These are phyloP conservation scores for Aphidius ervi DNA, from an alignment of 1,140 invertebrate genomes.

Conservation along the genomic window DNA sequence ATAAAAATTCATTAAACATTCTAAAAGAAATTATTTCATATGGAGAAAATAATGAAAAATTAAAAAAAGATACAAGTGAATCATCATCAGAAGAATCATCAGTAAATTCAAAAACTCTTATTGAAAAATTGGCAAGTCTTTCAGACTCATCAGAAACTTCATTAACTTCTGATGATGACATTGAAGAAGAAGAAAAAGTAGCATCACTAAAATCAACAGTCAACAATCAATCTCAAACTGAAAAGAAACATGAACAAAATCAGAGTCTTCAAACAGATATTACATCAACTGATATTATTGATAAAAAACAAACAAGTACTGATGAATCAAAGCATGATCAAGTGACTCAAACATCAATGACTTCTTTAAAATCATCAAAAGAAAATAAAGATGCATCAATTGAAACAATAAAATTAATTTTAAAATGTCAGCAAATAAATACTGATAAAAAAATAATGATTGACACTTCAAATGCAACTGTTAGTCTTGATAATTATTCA, in stretches of 20 bases:
- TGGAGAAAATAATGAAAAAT: slow-evolving; percentile 14
- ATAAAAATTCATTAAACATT: slow-evolving; percentile 22
- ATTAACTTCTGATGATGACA: neutral
- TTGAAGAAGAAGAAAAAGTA: neutral
- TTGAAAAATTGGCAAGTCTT: slow-evolving; percentile 21
- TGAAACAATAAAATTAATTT: neutral
- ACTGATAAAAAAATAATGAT: slow-evolving; percentile 9
- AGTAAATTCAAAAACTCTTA: slow-evolving; percentile 14
- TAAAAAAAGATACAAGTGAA: slow-evolving; percentile 6
- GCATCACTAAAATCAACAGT: neutral
- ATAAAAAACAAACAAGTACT: neutral
- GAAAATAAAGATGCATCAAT: slow-evolving; percentile 8
- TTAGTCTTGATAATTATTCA: slow-evolving; percentile 3
- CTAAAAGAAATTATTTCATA: slow-evolving; percentile 27
- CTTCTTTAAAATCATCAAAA: neutral
- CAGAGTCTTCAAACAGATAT: slow-evolving; percentile 8
- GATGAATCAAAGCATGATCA: neutral
- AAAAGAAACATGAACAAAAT: neutral
- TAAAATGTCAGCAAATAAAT: slow-evolving; percentile 8
- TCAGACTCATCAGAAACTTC: slow-evolving; percentile 6
- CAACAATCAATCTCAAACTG: neutral
- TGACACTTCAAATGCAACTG: slow-evolving; percentile 11
- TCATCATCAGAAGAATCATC: neutral
- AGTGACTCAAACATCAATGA: slow-evolving; percentile 12
- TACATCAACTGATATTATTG: too few relatives aligned